Percentiles rank a stretch among this genome's conserved stretches.
These are phyloP conservation scores for Pseudotriccus pelzelni DNA, from an alignment of 2,797 vertebrate species.

Conservation along the genomic window DNA sequence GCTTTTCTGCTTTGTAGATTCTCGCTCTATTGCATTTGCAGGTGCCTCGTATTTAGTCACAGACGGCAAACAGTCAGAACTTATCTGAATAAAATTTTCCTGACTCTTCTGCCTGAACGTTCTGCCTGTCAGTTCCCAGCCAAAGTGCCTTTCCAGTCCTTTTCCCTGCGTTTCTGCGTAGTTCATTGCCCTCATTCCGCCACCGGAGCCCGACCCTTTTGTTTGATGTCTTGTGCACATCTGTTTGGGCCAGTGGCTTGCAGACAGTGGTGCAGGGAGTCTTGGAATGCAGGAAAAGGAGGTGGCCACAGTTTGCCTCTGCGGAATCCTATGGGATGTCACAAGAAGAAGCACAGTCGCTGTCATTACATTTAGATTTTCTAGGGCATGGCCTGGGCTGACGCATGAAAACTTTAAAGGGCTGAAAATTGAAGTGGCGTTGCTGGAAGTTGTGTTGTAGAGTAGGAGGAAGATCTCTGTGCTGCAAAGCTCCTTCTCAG, in stretches of 20 bases:
- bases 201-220: background rate
- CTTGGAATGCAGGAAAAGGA: background rate
- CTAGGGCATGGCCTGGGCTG: background rate
- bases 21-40: conserved; percentile 62
- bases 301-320: background rate
- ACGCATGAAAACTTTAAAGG: background rate
- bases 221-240: background rate
- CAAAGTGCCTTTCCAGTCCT: conserved; percentile 58
- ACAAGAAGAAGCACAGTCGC: background rate
- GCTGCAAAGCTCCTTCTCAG: accelerated
- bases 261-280: background rate
- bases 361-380: background rate
- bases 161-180: conserved; percentile 19
- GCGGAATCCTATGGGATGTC: background rate
- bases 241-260: background rate
- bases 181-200: conserved; percentile 45
- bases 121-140: conserved; percentile 12
- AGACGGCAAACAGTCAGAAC: conserved; percentile 30
- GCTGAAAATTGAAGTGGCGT: background rate
- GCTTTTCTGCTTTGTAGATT: conserved; percentile 57
- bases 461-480: background rate
- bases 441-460: background rate
- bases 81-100: conserved; percentile 65
- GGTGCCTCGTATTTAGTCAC: conserved; percentile 26
- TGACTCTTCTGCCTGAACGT: conserved; percentile 12